Evolutionary conservation across 2,113 vertebrate species (phyloP).

Genomic region (Phyllostomus discolor): DNA sequence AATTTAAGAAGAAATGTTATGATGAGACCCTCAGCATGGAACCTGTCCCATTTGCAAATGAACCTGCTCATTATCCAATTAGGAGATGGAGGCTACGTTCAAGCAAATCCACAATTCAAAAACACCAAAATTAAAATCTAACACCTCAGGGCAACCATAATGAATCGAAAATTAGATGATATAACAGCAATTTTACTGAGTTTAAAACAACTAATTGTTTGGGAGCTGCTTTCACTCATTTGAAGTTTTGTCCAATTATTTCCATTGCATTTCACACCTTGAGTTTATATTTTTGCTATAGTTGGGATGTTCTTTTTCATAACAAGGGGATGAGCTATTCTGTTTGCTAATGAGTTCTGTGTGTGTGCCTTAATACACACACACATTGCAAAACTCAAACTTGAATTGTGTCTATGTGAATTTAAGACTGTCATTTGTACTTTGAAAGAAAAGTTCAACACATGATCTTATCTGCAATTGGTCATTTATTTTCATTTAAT

Average conservation of each 20-base stretch:
- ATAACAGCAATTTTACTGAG: conserved; percentile 7
- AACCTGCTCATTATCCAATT: neutral
- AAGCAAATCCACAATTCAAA: conserved; percentile 39
- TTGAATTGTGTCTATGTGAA: neutral
- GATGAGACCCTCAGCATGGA: neutral
- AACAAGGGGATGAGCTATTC: neutral
- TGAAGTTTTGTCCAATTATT: neutral
- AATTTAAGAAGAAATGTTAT: conserved; percentile 22
- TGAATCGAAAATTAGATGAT: conserved; percentile 41
- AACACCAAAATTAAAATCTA: conserved; percentile 15
- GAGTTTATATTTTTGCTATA: neutral
- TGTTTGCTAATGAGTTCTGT: neutral
- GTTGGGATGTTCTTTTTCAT: neutral
- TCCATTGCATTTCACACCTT: neutral
- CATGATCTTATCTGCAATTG: neutral
- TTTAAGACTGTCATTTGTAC: neutral
- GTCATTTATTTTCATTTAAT: neutral
- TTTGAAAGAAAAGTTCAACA: neutral
- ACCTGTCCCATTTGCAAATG: neutral
- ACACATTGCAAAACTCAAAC: neutral
- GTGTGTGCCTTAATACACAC: neutral
- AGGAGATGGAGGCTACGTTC: neutral
- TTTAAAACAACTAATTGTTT: conserved; percentile 33
- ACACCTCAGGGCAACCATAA: neutral
- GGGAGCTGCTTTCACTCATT: neutral